Base-by-base conservation (phyloP, 2,113 vertebrate genomes). In the Mastomys coucha region DNA sequence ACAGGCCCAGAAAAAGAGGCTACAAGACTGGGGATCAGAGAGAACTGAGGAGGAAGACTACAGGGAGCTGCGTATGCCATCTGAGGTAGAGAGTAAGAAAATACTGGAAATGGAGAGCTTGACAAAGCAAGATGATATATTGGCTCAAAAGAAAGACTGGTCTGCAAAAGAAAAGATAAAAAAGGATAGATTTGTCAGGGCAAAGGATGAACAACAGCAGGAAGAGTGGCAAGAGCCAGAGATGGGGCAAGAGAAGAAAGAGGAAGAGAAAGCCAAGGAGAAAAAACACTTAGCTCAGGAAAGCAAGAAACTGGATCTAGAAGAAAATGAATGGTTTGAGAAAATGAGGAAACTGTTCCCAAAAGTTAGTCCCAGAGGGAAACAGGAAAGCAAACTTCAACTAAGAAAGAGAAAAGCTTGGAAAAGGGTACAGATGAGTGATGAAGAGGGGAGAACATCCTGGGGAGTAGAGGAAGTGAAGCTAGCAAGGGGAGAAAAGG, bases 251-350 rank as follows among this genome's bases (percentile, higher is more conserved):
- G 22, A 28, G 53, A 28, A 49, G 36, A 72, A 90, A 91, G 73
- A 89, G 22, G 60, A 86, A 16, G n/a, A 80, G 84, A 70, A 94
- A 28, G 58, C 26, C 51, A 65, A 88, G 49, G 84, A 91, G 56
- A 49, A 67, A n/a, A 72, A 72, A 65, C n/a, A 86, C 14, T 51
- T 65, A 95, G 51, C 17, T 26, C 26, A 19, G 87, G 31, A 91
- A 94, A 93, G 88, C 95, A 75, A 94, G 84, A 92, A 94, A 78
- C 72, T 39, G n/a, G 53, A 73, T 53, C 53, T 49, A 60, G 28
- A 56, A 65, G 45, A 89, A 4, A 26, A 89, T n/a, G 51, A 86
- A 88, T 28, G 45, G 4, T n/a, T 91, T 51, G 72, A 39, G 7
- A 82, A 91, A 95, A 58, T 45, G 86, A 65, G 85, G 42, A 36